phyloP scores from a whole-genome alignment of 2,888 invertebrate genomes.

The Athrips mouffetella region DNA sequence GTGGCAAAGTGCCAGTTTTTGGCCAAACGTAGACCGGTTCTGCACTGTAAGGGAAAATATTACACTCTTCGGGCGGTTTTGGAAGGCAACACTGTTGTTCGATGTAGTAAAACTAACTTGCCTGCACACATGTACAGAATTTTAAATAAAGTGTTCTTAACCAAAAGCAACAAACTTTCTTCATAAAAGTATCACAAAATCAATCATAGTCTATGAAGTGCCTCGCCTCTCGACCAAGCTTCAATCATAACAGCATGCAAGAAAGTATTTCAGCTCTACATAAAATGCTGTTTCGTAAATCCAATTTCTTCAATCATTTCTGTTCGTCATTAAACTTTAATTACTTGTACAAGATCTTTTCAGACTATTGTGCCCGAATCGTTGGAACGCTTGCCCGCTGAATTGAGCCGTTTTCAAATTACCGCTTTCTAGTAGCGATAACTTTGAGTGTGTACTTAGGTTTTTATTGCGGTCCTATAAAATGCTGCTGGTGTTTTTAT shows the following conservation, averaged over 20 bases:
- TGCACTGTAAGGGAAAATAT: constrained; percentile 1
- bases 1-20: constrained; percentile 32
- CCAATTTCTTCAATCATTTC: too few relatives aligned
- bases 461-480: constrained; percentile 37
- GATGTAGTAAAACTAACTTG: neutral
- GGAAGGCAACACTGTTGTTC: neutral
- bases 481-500: constrained; percentile 23
- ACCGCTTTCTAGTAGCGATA: constrained; percentile 29
- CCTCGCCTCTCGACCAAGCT: too few relatives aligned
- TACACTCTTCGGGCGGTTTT: neutral
- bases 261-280: too few relatives aligned
- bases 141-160: neutral
- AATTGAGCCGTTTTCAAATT: constrained; percentile 44
- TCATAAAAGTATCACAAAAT: too few relatives aligned
- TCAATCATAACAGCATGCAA: too few relatives aligned
- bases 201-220: too few relatives aligned
- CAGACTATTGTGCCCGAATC: constrained; percentile 23
- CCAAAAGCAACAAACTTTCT: neutral
- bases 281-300: too few relatives aligned
- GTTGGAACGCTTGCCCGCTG: constrained; percentile 38
- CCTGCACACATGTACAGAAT: too few relatives aligned
- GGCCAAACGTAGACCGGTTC: constrained; percentile 8
- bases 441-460: constrained; percentile 31
- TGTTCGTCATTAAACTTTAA: neutral
- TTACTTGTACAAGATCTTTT: neutral